Base-by-base conservation (phyloP, 2,797 vertebrate species). In the Phylloscopus collybita region DNA sequence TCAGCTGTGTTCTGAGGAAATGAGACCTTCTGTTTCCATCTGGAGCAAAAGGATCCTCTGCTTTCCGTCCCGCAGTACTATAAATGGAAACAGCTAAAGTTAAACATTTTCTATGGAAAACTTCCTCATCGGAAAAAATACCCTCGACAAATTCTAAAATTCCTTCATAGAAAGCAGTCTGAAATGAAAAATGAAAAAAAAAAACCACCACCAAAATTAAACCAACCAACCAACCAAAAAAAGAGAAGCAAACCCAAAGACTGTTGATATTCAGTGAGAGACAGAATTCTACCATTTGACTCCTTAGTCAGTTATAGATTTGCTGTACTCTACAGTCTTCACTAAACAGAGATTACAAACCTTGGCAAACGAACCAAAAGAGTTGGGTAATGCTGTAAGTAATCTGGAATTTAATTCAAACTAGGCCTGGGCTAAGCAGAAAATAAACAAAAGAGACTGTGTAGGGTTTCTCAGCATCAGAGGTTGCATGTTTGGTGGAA, bases 1-100 rank as follows among this genome's bases (percentile, higher is more conserved):
- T 36, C 90, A 53, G 15, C 84, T 91, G 74, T 82, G 79, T 27
- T 88, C 38, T 38, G 64, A 87, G 92, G 88, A 95, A 92, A 85
- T 19, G 65, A 87, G 79, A 89, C 74, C 64, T 82, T 20, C 81
- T 76, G 61, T 38, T 90, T 70, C 83, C 64, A 60, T n/a, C 60
- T 1, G 6, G n/a, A 81, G 62, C 51, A 72, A 75, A 84, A 79
- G 16, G 45, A 74, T 50, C 22, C 45, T 61, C 78, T 87, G 65
- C 75, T 71, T 91, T 59, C 82, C 23, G 22, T 85, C 89, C 81
- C 72, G 54, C 50, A 57, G 42, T 17, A 11, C 78, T 86, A 79
- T 44, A 73, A 76, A 53, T 61, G 34, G 90, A 80, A 96, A 61
- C n/a, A 85, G 50, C 38, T 78, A 6, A 70, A 59, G 26, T 67